Evolutionary conservation across 2,113 vertebrate genomes (phyloP).

Genomic region (Nothoprocta pentlandii): DNA sequence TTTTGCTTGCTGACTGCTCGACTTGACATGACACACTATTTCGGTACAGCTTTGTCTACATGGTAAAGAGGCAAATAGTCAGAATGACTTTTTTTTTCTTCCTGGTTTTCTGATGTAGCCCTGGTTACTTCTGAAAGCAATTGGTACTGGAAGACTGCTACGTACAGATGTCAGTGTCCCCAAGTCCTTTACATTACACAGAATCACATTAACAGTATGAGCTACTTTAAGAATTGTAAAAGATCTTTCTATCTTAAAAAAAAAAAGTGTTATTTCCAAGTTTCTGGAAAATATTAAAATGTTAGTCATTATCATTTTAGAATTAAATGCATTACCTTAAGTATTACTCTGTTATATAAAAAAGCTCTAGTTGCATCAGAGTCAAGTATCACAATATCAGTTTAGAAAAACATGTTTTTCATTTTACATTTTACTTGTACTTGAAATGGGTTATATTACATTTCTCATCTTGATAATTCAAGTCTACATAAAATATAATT

Average conservation of each 20-base stretch:
- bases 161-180: background rate
- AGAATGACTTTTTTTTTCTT: background rate
- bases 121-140: no score
- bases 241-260: background rate
- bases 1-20: background rate
- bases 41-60: background rate
- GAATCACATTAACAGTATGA: background rate
- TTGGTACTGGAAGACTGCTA: background rate
- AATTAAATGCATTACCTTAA: conserved; percentile 33
- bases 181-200: background rate
- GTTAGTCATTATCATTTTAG: background rate
- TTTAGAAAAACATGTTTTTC: conserved; percentile 22
- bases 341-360: conserved; percentile 24
- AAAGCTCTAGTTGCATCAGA: background rate
- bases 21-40: no score
- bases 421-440: background rate
- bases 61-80: background rate
- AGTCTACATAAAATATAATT: conserved; percentile 33
- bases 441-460: conserved; percentile 13
- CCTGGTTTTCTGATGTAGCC: no score
- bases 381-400: background rate
- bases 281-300: conserved; percentile 2
- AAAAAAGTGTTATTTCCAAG: background rate
- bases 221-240: background rate
- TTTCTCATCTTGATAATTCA: background rate